Evolutionary conservation across 2,113 vertebrate genomes (phyloP), one percentile per base, ranked within the genome.

Genomic region (Pica pica): DNA sequence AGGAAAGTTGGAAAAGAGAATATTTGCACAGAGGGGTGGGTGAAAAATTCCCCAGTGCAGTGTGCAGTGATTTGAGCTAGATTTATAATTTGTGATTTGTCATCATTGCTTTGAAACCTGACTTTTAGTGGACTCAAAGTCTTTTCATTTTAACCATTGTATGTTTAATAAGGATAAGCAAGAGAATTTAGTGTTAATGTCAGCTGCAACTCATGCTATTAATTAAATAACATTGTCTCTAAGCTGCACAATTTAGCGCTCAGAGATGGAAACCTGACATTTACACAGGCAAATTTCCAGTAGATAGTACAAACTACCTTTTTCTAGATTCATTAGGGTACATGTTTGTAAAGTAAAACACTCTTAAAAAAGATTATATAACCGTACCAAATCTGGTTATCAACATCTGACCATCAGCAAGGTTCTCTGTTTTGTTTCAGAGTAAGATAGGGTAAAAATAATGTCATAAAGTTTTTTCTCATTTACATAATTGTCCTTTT

Each of bases 161-260:
- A 53, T 94, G 30, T 96, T 96, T 97, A 87, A 84, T 87, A 78
- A 93, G 92, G 93, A 95, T 92, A 26, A 94, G 57, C 11, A 74
- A 88, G 44, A 89, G 88, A 93, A 93, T 96, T 94, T 93, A 89
- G 85, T 96, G 88, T 95, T 97, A 96, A 97, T 96, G 96, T 96
- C 90, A 96, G 24, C 49, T 78, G 21, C 31, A 93, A 65, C 60
- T 92, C 68, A 15, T 75, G 71, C 64, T 87, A 88, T 55, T 94
- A 92, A 92, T 95, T 90, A 97, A 97, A 94, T 95, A 93, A 30
- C 76, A 52, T 83, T 80, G 59, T 78, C 52, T 92, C 60, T 87
- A 93, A 96, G 73, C 49, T 31, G 21, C 69, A 83, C 28, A 92
- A 67, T 90, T 80, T 75, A 86, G 41, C 2, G 0, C 68, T 90